phyloP scores from a whole-genome alignment of 2,113 vertebrate species.

The Monopterus albus region DNA sequence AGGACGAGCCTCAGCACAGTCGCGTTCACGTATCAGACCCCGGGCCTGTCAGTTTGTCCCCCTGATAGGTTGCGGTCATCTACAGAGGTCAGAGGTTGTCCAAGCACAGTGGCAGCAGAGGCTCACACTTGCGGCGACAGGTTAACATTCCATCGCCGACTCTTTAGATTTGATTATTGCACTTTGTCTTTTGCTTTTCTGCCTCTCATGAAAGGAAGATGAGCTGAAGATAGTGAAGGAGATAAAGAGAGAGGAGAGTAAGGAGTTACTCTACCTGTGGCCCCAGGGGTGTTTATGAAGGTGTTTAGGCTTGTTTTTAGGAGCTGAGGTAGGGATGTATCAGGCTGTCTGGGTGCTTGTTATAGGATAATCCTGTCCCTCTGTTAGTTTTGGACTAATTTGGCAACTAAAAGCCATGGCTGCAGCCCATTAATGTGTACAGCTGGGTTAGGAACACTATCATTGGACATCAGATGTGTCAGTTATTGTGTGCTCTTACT shows the following conservation, averaged over 20 bases:
- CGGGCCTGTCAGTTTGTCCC: conserved; percentile 66
- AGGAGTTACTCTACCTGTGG: conserved; percentile 2
- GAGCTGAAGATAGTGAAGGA: conserved; percentile 3
- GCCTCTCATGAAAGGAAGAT: conserved; percentile 24
- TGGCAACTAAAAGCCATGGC: neutral
- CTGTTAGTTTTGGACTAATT: no score
- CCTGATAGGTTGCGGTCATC: conserved; percentile 63
- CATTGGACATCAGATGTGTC: conserved; percentile 69
- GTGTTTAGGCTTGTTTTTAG: conserved; percentile 32
- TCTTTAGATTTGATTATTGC: conserved; percentile 57
- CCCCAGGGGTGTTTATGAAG: conserved; percentile 26
- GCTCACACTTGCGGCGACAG: conserved; percentile 18
- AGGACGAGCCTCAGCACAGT: no score
- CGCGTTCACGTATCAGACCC: conserved; percentile 13
- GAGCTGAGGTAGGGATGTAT: conserved; percentile 52
- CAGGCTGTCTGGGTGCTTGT: conserved; percentile 37
- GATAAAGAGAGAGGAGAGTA: neutral
- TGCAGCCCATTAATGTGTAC: neutral
- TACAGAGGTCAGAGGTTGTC: conserved; percentile 56
- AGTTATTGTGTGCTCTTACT: conserved; percentile 66
- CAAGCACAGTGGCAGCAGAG: conserved; percentile 50
- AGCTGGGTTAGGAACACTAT: conserved; percentile 54
- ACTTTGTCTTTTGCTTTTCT: conserved; percentile 45
- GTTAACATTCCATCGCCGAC: conserved; percentile 64
- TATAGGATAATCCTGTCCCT: no score